A percentile compares a stretch with the other conserved stretches of the same genome.
Conservation (phyloP, 2,797 vertebrate genomes). For the Sebastes trivittatus region DNA sequence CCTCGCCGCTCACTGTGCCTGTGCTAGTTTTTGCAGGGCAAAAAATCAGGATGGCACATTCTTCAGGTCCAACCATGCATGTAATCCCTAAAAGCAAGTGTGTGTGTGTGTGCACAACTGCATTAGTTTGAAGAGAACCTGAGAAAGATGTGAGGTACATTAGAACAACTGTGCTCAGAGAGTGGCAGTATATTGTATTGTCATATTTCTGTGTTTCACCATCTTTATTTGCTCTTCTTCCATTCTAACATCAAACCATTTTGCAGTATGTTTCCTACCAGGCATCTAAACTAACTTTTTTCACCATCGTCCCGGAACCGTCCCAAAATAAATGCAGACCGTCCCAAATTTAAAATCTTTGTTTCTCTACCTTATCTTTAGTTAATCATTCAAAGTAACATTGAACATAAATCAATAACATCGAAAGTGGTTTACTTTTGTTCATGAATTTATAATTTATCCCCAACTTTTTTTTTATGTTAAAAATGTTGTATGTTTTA, state of each 20-base stretch:
- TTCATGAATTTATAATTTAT: no score
- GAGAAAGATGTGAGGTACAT: conserved; percentile 4
- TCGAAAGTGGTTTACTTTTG: no score
- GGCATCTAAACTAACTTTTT: no score
- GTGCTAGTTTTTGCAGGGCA: conserved; percentile 52
- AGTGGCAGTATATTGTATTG: not conserved
- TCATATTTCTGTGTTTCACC: not conserved
- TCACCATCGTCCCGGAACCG: no score
- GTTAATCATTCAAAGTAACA: no score
- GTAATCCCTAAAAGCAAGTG: conserved; percentile 44
- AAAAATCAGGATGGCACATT: conserved; percentile 71
- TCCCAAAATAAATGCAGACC: no score
- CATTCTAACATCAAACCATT: not conserved
- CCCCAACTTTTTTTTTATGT: no score
- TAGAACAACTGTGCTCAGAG: not conserved
- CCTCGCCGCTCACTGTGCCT: conserved; percentile 37
- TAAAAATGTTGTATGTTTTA: no score
- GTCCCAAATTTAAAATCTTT: no score
- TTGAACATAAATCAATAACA: no score
- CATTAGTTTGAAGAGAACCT: not conserved
- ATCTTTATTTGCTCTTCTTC: not conserved
- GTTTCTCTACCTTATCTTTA: no score
- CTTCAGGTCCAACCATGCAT: conserved; percentile 63
- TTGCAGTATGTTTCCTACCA: not conserved
- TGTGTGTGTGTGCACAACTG: not conserved